Evolutionary conservation across 1,140 invertebrate species (phyloP), one percentile per base, ranked within the genome.

Genomic region (Drosophila bifasciata): DNA sequence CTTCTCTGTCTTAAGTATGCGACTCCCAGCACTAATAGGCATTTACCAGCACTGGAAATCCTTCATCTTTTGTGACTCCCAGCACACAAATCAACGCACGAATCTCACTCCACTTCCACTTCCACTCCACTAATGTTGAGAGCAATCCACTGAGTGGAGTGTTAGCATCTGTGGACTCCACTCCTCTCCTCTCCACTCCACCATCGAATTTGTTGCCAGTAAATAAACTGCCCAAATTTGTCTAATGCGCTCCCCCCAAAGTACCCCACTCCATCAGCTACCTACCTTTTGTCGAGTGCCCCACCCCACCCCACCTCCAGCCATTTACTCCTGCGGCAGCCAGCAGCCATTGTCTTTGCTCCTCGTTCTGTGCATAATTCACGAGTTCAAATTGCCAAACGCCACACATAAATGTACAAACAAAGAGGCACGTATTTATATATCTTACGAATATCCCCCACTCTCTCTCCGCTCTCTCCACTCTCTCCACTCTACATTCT

Each of bases 401-500:
- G 69, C 53, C 76, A 69, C 76, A 69, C 76, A 79, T 74, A 74
- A 64, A 74, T 53, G 60, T 74, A 74, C 69, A 73, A 73, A 63
- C 69, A 63, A 73, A 63, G 58, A 63, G 68, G 70, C 70, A 73
- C 70, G 70, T 79, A 84, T 85, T 86, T 80, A 79, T 83, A 66
- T 78, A 51, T 71, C 55, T 52, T 25, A 23, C 56, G 36, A 55
- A 43, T 36, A 43, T 23, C 11, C 44, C 43, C 28, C 21, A 19
- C n/a, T 28, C 36, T 17, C 39, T 0, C 23, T 25, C 23, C 0
- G 6, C 25, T 7, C 25, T 1, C 5, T 1, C 19, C 19, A 21
- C 19, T 19, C 1, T 2, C 19, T 19, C 19, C 2, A n/a, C n/a
- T 19, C 19, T 3, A 1, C 19, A 1, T n/a, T n/a, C 25, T 7